Evolutionary conservation across 2,888 invertebrate genomes (phyloP).

Genomic region (Quadroppia sp.): DNA sequence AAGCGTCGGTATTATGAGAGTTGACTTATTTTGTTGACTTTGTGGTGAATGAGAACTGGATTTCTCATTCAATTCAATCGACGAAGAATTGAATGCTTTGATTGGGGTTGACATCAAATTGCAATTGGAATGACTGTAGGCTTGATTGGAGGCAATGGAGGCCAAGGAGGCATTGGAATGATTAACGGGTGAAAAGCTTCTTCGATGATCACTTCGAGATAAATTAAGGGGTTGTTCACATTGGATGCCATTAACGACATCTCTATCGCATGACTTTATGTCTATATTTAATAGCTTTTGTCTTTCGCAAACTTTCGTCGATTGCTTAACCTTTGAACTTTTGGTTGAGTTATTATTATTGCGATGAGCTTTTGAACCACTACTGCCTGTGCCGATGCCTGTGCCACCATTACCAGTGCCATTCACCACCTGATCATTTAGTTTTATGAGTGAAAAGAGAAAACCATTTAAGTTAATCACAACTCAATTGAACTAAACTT

Average conservation of each 20-base stretch:
- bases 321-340: slow-evolving; percentile 17
- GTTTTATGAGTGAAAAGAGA: too few species aligned
- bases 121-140: slow-evolving; percentile 15
- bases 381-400: too few species aligned
- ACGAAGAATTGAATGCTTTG: slow-evolving; percentile 6
- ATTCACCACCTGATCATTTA: background rate
- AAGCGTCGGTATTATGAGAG: background rate
- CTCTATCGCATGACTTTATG: slow-evolving; percentile 13
- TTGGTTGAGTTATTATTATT: slow-evolving; percentile 7
- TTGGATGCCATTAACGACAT: background rate
- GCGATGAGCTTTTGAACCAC: slow-evolving; percentile 19
- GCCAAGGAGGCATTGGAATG: too few species aligned
- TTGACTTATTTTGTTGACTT: slow-evolving; percentile 21
- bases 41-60: background rate
- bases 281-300: slow-evolving; percentile 19
- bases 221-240: slow-evolving; percentile 32
- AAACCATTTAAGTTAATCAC: too few species aligned
- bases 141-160: background rate
- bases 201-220: slow-evolving; percentile 15
- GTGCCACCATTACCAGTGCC: too few species aligned
- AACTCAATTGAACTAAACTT: too few species aligned
- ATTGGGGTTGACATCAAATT: background rate
- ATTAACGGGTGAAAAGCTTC: slow-evolving; percentile 26
- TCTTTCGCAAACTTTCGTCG: slow-evolving; percentile 1
- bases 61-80: background rate